These are phyloP conservation scores for Phania funesta DNA, from an alignment of 2,888 invertebrate species.

Conservation along the genomic window DNA sequence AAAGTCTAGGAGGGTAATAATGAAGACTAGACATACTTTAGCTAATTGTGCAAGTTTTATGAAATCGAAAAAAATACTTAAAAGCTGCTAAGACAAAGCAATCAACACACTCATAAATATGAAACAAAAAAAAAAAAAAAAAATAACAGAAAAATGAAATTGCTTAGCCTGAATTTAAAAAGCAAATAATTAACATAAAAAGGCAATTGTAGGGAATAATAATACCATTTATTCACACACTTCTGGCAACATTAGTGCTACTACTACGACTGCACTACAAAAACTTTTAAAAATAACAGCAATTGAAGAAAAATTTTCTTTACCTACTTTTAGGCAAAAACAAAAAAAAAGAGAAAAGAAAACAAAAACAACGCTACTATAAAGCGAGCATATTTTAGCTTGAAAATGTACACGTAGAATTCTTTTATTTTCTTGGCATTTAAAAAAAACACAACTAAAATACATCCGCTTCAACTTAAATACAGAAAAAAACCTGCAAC, in stretches of 20 bases:
- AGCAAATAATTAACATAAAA: constrained; percentile 67
- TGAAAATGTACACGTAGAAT: background rate
- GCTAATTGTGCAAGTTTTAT: constrained; percentile 70
- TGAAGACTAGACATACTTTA: constrained; percentile 68
- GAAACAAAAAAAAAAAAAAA: background rate
- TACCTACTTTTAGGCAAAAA: background rate
- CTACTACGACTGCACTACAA: background rate
- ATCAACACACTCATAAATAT: constrained; percentile 46
- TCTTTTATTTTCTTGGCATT: background rate
- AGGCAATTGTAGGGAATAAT: constrained; percentile 54
- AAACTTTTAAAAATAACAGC: background rate
- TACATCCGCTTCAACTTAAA: background rate
- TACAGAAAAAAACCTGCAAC: background rate
- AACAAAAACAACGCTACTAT: background rate
- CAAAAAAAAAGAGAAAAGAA: background rate
- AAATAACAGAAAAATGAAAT: background rate
- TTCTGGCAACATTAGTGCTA: background rate
- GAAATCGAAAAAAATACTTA: constrained; percentile 20
- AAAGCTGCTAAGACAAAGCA: constrained; percentile 57
- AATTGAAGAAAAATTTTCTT: background rate
- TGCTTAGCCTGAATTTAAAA: constrained; percentile 60
- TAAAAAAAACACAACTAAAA: no score
- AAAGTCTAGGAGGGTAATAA: constrained; percentile 29
- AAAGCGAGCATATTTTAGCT: background rate
- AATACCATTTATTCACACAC: constrained; percentile 21